phyloP scores from a whole-genome alignment of 2,797 vertebrate species.

The Micropoecilia bifurca region DNA sequence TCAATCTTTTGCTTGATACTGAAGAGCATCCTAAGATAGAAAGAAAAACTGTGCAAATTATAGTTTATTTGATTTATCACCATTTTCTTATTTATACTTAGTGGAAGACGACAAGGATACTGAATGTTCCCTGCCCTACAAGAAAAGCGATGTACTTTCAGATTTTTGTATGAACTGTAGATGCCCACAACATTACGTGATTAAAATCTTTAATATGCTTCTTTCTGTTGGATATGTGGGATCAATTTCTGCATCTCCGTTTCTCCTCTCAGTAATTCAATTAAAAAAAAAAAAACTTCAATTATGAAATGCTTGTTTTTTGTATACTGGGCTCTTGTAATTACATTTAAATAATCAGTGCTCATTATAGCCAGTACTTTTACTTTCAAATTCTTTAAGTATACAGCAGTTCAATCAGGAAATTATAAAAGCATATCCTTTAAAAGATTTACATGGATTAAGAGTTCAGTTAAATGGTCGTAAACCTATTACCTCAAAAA shows the following conservation, averaged over 20 bases:
- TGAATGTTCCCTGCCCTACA: neutral
- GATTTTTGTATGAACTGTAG: conserved; percentile 9
- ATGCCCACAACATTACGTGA: neutral
- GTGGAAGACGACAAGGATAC: neutral
- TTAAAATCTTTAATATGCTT: conserved; percentile 10
- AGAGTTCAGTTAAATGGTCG: conserved; percentile 17
- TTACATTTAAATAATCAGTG: neutral
- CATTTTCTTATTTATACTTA: neutral
- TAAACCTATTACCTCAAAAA: conserved; percentile 25
- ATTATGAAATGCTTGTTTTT: conserved; percentile 8
- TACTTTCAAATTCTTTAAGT: neutral
- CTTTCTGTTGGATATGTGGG: neutral
- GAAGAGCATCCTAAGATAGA: neutral
- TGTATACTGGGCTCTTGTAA: neutral
- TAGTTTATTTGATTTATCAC: neutral
- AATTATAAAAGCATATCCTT: conserved; percentile 6
- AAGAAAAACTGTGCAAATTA: neutral
- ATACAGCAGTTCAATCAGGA: neutral
- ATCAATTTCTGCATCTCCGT: neutral
- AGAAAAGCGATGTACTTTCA: conserved; percentile 8
- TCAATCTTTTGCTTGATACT: neutral
- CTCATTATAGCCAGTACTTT: conserved; percentile 2
- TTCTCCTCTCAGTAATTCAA: neutral
- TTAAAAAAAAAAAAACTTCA: conserved; percentile 23
- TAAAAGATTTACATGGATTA: conserved; percentile 10